Evolutionary conservation across 2,113 vertebrate species (phyloP), one percentile per base, ranked within the genome.

Genomic region (Pterophyllum scalare): DNA sequence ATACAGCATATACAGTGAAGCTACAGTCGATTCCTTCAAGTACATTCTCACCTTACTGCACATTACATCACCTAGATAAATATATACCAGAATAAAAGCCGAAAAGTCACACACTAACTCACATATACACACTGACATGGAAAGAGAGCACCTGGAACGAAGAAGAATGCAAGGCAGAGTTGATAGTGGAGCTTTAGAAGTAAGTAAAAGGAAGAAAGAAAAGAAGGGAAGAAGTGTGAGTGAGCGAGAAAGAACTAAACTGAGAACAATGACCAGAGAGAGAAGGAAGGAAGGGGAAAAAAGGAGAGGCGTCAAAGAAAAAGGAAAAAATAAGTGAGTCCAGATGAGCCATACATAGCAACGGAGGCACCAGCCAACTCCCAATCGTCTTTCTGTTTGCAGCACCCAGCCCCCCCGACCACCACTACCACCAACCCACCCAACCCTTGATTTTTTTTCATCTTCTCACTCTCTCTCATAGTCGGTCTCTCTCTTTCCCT

Each of bases 311-410:
- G 86, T 83, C 81, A 88, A 87, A 88, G 87, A 89, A 86, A 89
- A 83, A 83, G 79, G 77, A 85, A 89, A 85, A 85, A 88, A 91
- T 81, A 85, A 83, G 77, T 81, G 75, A 87, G 81, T 80, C 79
- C 86, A 89, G 86, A 88, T 88, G 82, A 92, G 89, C 87, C 76
- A 90, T 91, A 88, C 92, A 86, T 87, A 91, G 87, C 87, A 88
- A 92, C 62, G 64, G 83, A 92, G 83, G 80, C 76, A 86, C 79
- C 75, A 90, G 84, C 72, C 81, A 88, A 83, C 89, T 91, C 85
- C 86, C 88, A 86, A 84, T 79, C 57, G 65, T 82, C 78, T 79
- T 20, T 85, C 67, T 81, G 65, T 80, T 80, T 80, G 26, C 43
- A 72, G 17, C 43, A 24, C 43, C 11, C n/a, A n/a, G n/a, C n/a